Conservation (phyloP, 2,797 vertebrate genomes). For the Lepus townsendii region DNA sequence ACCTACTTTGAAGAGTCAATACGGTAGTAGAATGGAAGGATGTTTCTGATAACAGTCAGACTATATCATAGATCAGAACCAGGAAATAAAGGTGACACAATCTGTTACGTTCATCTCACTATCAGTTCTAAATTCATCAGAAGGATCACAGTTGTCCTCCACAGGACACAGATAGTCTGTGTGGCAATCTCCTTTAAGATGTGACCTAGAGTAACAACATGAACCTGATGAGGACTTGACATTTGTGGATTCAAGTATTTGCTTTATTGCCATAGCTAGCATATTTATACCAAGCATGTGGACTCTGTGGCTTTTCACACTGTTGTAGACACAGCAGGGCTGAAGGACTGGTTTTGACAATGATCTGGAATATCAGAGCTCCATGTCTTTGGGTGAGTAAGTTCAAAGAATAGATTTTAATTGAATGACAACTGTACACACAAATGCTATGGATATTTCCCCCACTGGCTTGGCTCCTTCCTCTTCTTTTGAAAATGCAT, state of each 20-base stretch:
- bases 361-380: not conserved
- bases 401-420: not conserved
- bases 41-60: not conserved
- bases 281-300: not conserved
- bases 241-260: not conserved
- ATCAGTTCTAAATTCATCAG: not conserved
- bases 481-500: not conserved
- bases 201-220: not conserved
- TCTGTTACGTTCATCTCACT: not conserved
- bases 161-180: not conserved
- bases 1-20: not conserved
- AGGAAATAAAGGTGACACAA: not conserved
- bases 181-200: conserved; percentile 26
- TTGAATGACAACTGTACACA: not conserved
- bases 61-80: not conserved
- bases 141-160: not conserved
- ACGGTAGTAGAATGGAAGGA: not conserved
- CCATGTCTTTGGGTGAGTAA: not conserved
- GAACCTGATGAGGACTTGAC: not conserved
- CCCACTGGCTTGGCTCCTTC: not conserved
- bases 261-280: not conserved
- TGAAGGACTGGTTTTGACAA: not conserved
- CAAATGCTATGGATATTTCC: not conserved
- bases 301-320: not conserved
- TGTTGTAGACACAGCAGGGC: not conserved